Evolutionary conservation across 2,888 invertebrate species (phyloP).

Genomic region (Penaeus monodon): DNA sequence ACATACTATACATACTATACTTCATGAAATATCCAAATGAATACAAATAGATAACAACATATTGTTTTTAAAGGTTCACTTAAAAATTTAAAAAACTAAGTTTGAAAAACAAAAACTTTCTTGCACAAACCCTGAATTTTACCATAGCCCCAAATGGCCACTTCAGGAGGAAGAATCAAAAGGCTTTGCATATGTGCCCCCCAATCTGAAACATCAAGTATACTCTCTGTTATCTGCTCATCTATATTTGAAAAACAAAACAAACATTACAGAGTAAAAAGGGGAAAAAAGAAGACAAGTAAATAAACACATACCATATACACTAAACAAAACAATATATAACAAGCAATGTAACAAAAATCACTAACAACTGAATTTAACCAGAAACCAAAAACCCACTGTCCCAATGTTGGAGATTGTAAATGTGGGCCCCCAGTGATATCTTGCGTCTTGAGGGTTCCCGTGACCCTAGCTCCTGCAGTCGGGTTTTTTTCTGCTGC

Average conservation of each 20-base stretch:
- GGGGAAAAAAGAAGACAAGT: not conserved
- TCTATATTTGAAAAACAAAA: no score
- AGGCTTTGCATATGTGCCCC: slow-evolving; percentile 91
- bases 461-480: slow-evolving; percentile 83
- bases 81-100: no score
- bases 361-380: not conserved
- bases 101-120: no score
- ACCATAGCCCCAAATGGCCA: slow-evolving; percentile 93
- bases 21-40: no score
- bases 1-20: no score
- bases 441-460: slow-evolving; percentile 82
- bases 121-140: slow-evolving; percentile 77
- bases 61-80: no score
- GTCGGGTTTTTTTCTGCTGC: slow-evolving; percentile 84
- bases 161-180: slow-evolving; percentile 93
- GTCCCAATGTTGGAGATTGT: slow-evolving; percentile 96
- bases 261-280: no score
- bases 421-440: slow-evolving; percentile 91
- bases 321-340: not conserved
- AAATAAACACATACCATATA: not conserved
- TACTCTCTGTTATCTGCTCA: no score
- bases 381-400: slow-evolving; percentile 75
- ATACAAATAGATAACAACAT: no score
- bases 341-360: not conserved
- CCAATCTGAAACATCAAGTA: slow-evolving; percentile 45